phyloP scores from a whole-genome alignment of 2,113 vertebrate species.

The Jacana jacana region DNA sequence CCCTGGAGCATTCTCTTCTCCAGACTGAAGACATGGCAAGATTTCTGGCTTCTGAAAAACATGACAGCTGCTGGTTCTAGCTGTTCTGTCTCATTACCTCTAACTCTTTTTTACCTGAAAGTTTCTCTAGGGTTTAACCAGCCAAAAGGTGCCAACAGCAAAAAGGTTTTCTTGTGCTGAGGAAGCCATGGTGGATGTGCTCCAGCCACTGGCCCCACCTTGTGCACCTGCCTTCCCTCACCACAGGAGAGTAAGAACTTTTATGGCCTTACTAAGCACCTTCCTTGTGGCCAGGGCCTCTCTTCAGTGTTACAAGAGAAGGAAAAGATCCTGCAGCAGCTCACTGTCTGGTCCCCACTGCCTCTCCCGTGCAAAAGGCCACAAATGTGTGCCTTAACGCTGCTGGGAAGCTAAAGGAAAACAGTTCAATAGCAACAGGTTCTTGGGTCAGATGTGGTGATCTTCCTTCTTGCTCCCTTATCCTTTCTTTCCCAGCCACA shows the following conservation, averaged over 20 bases:
- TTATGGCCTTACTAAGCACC: background rate
- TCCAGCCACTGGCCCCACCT: too few species aligned
- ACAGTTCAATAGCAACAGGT: background rate
- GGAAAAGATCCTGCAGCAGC: background rate
- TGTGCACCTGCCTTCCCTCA: too few species aligned
- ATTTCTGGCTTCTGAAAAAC: background rate
- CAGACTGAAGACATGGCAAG: background rate
- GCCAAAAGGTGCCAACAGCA: rapidly evolving
- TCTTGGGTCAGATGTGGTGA: too few species aligned
- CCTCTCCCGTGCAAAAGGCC: background rate
- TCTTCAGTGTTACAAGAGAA: background rate
- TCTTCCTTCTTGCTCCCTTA: background rate
- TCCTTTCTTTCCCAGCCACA: background rate
- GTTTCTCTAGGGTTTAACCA: background rate
- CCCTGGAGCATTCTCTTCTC: too few species aligned
- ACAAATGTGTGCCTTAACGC: rapidly evolving
- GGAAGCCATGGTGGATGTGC: background rate
- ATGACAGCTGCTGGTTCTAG: background rate
- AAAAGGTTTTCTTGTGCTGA: background rate
- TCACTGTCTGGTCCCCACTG: background rate
- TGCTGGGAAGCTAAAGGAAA: background rate
- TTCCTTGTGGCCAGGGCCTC: background rate
- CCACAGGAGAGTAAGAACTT: background rate
- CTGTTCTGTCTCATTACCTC: background rate
- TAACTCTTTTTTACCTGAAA: background rate